Conservation (phyloP, 2,888 invertebrate genomes). For the Cepaea hortensis region DNA sequence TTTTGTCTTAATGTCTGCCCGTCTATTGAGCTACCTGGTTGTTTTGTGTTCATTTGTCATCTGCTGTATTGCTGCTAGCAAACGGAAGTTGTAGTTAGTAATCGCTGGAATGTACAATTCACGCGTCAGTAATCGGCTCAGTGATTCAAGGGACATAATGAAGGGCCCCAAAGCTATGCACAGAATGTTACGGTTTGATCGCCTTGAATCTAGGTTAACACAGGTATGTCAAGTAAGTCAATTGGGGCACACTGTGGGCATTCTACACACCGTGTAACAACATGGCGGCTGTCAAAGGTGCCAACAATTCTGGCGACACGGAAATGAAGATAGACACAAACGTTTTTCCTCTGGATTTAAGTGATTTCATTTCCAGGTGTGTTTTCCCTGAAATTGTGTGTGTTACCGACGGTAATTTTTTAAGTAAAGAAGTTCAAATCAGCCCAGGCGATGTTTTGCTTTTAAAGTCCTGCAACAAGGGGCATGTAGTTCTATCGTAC, state of each 20-base stretch:
- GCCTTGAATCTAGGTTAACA: neutral
- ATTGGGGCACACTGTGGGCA: neutral
- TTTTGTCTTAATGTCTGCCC: no score
- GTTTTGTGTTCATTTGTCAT: no score
- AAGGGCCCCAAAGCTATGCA: no score
- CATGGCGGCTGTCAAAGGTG: constrained; percentile 21
- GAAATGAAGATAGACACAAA: constrained; percentile 21
- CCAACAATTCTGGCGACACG: neutral
- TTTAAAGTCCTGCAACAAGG: constrained; percentile 59
- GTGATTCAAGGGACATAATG: neutral
- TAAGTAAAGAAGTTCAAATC: constrained; percentile 52
- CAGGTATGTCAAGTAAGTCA: neutral
- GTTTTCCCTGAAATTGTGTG: constrained; percentile 61
- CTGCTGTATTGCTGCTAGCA: no score
- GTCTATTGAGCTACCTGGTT: no score
- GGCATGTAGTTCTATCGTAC: constrained; percentile 60
- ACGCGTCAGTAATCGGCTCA: no score
- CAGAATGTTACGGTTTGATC: no score
- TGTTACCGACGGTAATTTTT: constrained; percentile 59
- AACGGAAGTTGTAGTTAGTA: no score
- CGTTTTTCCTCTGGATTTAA: neutral
- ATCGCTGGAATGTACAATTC: no score
- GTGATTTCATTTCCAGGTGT: constrained; percentile 59
- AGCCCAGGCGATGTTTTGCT: constrained; percentile 62
- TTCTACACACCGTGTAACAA: constrained; percentile 10